phyloP scores from a whole-genome alignment of 2,113 vertebrate species.

The Enhydra lutris region DNA sequence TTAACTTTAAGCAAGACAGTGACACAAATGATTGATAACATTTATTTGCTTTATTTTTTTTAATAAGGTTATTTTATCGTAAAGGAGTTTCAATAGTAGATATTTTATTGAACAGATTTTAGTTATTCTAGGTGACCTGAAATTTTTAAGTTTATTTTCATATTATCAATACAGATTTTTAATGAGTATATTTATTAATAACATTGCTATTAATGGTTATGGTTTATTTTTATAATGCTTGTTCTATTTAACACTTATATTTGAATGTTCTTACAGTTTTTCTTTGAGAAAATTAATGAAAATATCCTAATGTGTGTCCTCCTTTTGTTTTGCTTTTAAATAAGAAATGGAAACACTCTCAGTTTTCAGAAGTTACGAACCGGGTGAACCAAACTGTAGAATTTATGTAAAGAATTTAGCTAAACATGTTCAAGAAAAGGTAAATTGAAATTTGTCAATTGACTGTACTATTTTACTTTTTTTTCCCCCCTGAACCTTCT shows the following conservation, averaged over 20 bases:
- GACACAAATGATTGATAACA: not conserved
- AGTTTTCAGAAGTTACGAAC: constrained; percentile 96
- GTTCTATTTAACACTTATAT: not conserved
- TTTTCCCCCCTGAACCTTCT: not conserved
- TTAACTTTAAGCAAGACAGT: not conserved
- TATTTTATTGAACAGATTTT: not conserved
- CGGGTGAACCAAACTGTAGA: constrained; percentile 96
- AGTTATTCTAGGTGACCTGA: not conserved
- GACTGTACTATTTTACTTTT: constrained; percentile 30
- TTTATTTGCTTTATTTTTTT: not conserved
- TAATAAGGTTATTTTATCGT: not conserved
- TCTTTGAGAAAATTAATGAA: not conserved
- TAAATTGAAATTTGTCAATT: constrained; percentile 72
- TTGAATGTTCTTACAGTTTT: not conserved
- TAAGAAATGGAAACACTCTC: constrained; percentile 96
- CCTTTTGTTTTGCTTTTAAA: constrained; percentile 61
- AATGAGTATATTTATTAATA: not conserved
- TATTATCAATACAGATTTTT: not conserved
- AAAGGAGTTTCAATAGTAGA: not conserved
- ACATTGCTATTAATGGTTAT: not conserved
- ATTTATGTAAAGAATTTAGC: constrained; percentile 98
- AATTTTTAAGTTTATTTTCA: not conserved
- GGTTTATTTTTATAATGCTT: constrained; percentile 13
- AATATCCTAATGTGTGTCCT: constrained; percentile 46
- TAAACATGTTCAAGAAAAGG: constrained; percentile 97